A percentile compares a stretch with the other conserved stretches of the same genome.
Evolutionary conservation across 2,113 vertebrate genomes (phyloP).

Genomic region (Anolis sagrei): DNA sequence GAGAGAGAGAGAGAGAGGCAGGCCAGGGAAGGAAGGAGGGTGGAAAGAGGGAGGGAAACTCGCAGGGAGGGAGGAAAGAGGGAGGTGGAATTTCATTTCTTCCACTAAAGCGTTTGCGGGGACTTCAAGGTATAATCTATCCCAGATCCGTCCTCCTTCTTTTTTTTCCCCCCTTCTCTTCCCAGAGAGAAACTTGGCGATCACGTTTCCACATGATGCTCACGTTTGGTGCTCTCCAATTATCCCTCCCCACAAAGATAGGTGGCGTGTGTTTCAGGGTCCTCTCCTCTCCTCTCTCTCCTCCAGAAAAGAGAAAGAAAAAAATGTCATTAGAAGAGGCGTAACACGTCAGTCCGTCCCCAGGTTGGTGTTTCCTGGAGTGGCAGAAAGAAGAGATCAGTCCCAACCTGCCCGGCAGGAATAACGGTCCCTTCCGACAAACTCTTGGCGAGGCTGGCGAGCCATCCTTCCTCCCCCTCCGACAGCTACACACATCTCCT

Average conservation of each 20-base stretch:
- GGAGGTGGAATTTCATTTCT: slow-evolving; percentile 88
- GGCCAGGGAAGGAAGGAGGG: slow-evolving; percentile 30
- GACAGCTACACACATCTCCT: slow-evolving; percentile 84
- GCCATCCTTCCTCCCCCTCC: slow-evolving; percentile 80
- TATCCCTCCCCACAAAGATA: slow-evolving; percentile 99
- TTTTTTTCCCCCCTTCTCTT: too few relatives aligned
- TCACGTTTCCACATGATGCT: slow-evolving; percentile 98
- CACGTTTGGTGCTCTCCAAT: slow-evolving; percentile 98
- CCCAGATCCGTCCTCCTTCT: slow-evolving; percentile 89
- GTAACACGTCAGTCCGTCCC: slow-evolving; percentile 99
- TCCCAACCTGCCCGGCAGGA: slow-evolving; percentile 99
- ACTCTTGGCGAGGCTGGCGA: slow-evolving; percentile 72
- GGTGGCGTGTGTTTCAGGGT: slow-evolving; percentile 99
- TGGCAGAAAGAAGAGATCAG: slow-evolving; percentile 99
- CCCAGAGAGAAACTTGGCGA: slow-evolving; percentile 86
- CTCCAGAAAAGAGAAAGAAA: slow-evolving; percentile 95
- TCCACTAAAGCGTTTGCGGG: slow-evolving; percentile 85
- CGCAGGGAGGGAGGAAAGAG: slow-evolving; percentile 63
- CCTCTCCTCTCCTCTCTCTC: slow-evolving; percentile 88
- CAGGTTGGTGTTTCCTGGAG: slow-evolving; percentile 99
- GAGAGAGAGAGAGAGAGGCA: slow-evolving; percentile 41
- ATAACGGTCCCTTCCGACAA: slow-evolving; percentile 95
- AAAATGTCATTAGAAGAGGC: slow-evolving; percentile 99
- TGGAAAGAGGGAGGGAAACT: slow-evolving; percentile 47
- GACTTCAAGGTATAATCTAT: slow-evolving; percentile 92